Conservation (phyloP, 2,113 vertebrate species). For the Eidolon helvum region DNA sequence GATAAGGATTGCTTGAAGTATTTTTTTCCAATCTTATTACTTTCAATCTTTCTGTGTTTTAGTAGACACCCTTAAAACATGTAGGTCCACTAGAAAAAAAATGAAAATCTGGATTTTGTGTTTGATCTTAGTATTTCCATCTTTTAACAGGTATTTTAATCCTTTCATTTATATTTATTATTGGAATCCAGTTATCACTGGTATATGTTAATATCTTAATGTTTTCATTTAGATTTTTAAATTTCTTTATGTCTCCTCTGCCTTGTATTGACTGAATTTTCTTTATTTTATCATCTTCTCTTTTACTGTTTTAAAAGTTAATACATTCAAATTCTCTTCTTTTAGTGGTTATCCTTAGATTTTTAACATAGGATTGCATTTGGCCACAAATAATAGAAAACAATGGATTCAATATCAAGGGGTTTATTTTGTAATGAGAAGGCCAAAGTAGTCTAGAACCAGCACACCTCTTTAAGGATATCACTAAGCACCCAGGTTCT, state of each 20-base stretch:
- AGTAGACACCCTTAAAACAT: neutral
- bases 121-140: neutral
- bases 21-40: neutral
- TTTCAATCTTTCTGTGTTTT: neutral
- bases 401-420: neutral
- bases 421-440: neutral
- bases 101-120: neutral
- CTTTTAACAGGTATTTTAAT: neutral
- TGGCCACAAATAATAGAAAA: neutral
- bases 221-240: neutral
- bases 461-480: neutral
- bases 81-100: neutral
- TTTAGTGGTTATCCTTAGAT: neutral
- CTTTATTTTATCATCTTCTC: neutral
- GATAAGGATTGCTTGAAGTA: neutral
- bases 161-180: neutral
- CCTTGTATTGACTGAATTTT: neutral
- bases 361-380: slow-evolving; percentile 9
- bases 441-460: neutral
- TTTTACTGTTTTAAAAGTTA: neutral
- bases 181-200: neutral
- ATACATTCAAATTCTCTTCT: neutral
- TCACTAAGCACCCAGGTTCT: neutral
- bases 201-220: neutral
- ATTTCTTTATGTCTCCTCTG: neutral